Evolutionary conservation across 2,113 vertebrate species (phyloP), one percentile per base, ranked within the genome.

Genomic region (Gasterosteus aculeatus): DNA sequence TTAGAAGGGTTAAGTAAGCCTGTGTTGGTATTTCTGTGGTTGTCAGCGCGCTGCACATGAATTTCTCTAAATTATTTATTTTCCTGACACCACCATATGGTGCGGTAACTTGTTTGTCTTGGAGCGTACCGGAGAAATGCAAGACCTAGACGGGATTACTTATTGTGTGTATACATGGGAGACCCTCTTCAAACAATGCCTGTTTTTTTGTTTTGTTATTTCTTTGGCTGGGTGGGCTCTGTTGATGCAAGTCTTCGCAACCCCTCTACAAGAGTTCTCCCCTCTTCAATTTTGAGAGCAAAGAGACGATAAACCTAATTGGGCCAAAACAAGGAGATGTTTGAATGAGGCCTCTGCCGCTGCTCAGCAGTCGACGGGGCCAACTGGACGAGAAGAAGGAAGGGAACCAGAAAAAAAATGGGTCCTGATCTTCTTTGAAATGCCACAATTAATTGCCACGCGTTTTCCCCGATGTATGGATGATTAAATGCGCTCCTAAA

Each of bases 401-500:
- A 88, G 77, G 83, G 69, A 81, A 78, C 71, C 72, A 84, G 85
- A 90, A 92, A 90, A 92, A 91, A 93, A 94, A 89, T 81, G 92
- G 92, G 92, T 90, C 91, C 87, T 93, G 93, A 93, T 94, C 93
- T 93, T 94, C 88, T 91, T 91, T 90, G 89, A 94, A 94, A 94
- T 94, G 93, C 93, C 94, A 94, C 92, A 92, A 93, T 94, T 94
- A 94, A 94, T 94, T 88, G 92, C 93, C 66, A 74, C 72, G 84
- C 90, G 72, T 91, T 90, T 85, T 91, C 87, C 90, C 90, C 88
- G 86, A 93, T 77, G 92, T 89, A 87, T 67, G 84, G 88, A 92
- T 93, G 94, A 94, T 94, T 94, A 94, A 94, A 94, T 88, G 83
- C 93, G 92, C 93, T 93, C 91, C 93, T 94, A 94, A 94, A 93